phyloP scores from a whole-genome alignment of 2,888 invertebrate species.

The Hymenopus coronatus region DNA sequence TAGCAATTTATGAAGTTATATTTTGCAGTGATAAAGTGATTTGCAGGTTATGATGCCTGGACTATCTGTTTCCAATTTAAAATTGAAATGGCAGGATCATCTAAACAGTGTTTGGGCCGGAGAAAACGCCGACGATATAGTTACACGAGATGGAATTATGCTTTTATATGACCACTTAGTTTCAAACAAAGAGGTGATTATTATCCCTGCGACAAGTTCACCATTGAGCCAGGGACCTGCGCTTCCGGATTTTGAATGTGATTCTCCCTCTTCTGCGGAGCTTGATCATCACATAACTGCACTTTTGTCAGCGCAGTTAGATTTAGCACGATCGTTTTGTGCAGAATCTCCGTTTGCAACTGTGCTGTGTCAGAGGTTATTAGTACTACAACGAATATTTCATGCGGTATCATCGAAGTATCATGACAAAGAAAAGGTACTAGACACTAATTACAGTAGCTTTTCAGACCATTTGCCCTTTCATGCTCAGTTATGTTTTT shows the following conservation, averaged over 20 bases:
- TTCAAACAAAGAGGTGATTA: conserved; percentile 52
- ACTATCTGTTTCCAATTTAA: conserved; percentile 34
- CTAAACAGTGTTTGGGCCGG: conserved; percentile 58
- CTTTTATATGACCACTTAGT: conserved; percentile 55
- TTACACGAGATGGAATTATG: conserved; percentile 52
- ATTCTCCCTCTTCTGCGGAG: conserved; percentile 49
- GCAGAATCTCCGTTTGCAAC: conserved; percentile 57
- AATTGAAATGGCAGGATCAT: conserved; percentile 56
- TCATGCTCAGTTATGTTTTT: background rate
- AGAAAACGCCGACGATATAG: conserved; percentile 55
- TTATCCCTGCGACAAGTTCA: conserved; percentile 36
- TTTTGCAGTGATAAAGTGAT: background rate
- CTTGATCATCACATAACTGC: conserved; percentile 54
- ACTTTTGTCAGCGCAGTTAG: conserved; percentile 53
- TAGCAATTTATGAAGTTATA: background rate
- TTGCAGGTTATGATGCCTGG: background rate
- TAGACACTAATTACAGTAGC: background rate
- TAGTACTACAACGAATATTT: conserved; percentile 57
- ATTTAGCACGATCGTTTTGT: conserved; percentile 54
- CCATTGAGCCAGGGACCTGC: conserved; percentile 32
- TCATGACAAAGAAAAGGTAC: conserved; percentile 50
- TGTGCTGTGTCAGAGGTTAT: conserved; percentile 54
- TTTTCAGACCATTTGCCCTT: background rate
- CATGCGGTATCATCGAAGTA: conserved; percentile 55
- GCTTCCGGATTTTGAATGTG: conserved; percentile 56